Conservation (phyloP, 1,140 invertebrate genomes). For the Caenorhabditis tropicalis region DNA sequence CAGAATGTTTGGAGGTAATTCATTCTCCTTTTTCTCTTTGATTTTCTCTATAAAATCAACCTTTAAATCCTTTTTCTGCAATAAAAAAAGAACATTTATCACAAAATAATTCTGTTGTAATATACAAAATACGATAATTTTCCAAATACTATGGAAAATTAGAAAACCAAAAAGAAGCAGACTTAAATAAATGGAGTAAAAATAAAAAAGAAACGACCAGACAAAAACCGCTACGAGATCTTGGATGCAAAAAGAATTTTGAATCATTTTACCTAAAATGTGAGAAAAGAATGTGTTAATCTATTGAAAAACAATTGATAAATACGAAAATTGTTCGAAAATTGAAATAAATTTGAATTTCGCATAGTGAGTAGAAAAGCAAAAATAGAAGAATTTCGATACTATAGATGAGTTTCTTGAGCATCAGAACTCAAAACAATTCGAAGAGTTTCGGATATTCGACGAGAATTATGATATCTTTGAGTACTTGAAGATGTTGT, state of each 20-base stretch:
- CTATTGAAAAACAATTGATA: conserved; percentile 14
- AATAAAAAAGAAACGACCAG: not conserved
- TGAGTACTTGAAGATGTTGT: conserved; percentile 15
- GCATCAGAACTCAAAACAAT: conserved; percentile 67
- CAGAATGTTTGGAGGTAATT: conserved; percentile 39
- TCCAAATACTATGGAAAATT: conserved; percentile 30
- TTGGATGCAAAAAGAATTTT: conserved; percentile 5
- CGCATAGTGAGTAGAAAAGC: not conserved
- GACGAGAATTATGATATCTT: conserved; percentile 55
- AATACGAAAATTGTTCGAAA: conserved; percentile 20
- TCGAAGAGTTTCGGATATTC: conserved; percentile 70
- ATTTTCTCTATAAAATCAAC: not conserved
- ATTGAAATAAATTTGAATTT: conserved; percentile 36
- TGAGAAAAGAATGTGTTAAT: not conserved
- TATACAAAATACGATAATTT: conserved; percentile 25
- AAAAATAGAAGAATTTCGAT: not conserved
- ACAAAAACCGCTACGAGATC: conserved; percentile 23
- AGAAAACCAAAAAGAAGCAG: not conserved
- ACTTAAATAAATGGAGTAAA: not conserved
- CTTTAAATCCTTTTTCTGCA: not conserved
- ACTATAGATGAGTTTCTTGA: conserved; percentile 69
- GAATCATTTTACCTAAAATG: conserved; percentile 19
- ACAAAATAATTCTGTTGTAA: conserved; percentile 31
- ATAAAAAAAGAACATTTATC: not conserved
- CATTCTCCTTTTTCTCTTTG: not conserved